A percentile compares a stretch with the other conserved stretches of the same genome.
phyloP scores from a whole-genome alignment of 1,140 invertebrate species.

The Diorhabda carinulata region DNA sequence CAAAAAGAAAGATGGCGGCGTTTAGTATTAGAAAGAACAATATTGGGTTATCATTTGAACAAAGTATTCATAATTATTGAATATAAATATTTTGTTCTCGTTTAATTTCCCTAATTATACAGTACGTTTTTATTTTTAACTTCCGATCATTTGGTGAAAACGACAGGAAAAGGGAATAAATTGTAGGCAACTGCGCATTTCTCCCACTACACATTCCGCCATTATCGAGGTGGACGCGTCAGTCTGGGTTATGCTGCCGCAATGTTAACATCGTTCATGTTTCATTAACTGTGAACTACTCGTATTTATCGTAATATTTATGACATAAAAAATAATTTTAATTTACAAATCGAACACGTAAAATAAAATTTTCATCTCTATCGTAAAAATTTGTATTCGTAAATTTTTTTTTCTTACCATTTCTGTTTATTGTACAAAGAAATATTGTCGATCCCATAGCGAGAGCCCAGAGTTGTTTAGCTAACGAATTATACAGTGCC shows the following conservation, averaged over 20 bases:
- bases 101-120: not conserved
- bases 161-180: too few species aligned
- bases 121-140: not conserved
- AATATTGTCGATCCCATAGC: constrained; percentile 4
- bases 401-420: constrained; percentile 7
- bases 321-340: not conserved
- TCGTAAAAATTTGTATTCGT: not conserved
- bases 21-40: not conserved
- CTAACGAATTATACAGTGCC: constrained; percentile 10
- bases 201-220: too few species aligned
- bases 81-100: not conserved
- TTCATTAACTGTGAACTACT: not conserved
- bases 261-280: not conserved
- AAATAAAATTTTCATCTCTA: not conserved
- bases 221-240: too few species aligned
- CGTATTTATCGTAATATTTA: not conserved
- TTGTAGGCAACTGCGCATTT: too few species aligned
- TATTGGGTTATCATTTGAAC: not conserved
- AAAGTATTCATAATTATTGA: not conserved
- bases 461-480: constrained; percentile 11
- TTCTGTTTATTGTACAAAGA: constrained; percentile 8
- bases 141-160: too few species aligned
- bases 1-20: not conserved
- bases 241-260: too few species aligned
- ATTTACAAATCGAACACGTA: not conserved